phyloP scores from a whole-genome alignment of 2,888 invertebrate species.

The Agrochola lota region DNA sequence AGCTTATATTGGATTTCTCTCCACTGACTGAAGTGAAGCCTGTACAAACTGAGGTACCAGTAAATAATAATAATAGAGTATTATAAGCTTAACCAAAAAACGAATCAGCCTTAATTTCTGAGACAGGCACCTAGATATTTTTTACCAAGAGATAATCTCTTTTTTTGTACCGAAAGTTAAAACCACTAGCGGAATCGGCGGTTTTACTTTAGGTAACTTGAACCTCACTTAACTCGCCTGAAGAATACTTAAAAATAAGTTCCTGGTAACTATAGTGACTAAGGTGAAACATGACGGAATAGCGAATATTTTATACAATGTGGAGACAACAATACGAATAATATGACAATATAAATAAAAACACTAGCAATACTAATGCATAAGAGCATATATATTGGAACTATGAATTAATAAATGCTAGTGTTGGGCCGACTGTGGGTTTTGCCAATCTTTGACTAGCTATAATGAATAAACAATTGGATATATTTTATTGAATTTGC shows the following conservation, averaged over 20 bases:
- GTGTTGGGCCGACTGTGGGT: no score
- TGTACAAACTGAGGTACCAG: no score
- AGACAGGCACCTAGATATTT: constrained; percentile 32
- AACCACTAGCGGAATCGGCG: constrained; percentile 47
- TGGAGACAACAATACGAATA: no score
- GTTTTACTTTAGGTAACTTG: constrained; percentile 53
- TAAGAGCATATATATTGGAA: no score
- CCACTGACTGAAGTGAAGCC: no score
- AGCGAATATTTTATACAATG: not conserved
- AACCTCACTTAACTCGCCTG: constrained; percentile 34
- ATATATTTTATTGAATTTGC: no score
- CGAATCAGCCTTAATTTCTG: constrained; percentile 21
- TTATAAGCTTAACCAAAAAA: constrained; percentile 25
- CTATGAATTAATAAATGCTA: no score
- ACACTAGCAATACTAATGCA: no score
- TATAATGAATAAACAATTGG: no score
- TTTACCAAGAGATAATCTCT: constrained; percentile 37
- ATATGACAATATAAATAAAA: no score
- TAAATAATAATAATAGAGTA: constrained; percentile 13
- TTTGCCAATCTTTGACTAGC: no score
- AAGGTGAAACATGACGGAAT: not conserved
- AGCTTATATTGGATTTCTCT: not conserved
- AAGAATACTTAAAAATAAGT: constrained; percentile 14
- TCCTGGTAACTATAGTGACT: constrained; percentile 1
- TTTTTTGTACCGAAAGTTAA: constrained; percentile 51